Base-by-base conservation (phyloP, 2,113 vertebrate genomes). In the Cromileptes altivelis region DNA sequence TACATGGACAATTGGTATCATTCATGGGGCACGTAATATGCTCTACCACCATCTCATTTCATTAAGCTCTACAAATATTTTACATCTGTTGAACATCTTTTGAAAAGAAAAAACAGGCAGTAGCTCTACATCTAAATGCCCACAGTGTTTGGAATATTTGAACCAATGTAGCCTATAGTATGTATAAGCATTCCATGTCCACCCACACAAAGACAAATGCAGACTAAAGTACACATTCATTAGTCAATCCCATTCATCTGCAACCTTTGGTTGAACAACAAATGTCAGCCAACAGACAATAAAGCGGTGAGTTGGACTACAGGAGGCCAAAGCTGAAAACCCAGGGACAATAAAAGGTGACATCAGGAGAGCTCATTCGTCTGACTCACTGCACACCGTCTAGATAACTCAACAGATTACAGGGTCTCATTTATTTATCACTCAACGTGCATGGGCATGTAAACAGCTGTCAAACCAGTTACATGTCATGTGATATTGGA, bases 231-330 rank as follows among this genome's bases (percentile, higher is more conserved):
- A 42, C 47, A 78, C 74, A 80, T 80, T 78, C 81, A 63, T 72
- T 63, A 47, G 71, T 82, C 58, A 21, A 67, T 30, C 47, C 81
- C 49, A 79, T 84, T 93, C 81, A 88, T 57, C 52, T 61, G 33
- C 58, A 73, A 62, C 68, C 81, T 86, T 65, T 15, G 57, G 50
- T 58, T 71, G 15, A 78, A 81, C 67, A 84, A 82, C 80, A 84
- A 70, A 70, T 80, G 84, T 53, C 82, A 71, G 75, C 60, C 68
- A 73, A 63, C 56, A 30, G 40, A 63, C 55, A 78, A 86, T 83
- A 90, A 85, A 23, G 63, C 58, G 53, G 25, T 9, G 9, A 53
- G 78, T 52, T 63, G 12, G 52, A 55, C 52, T 30, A 13, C 61
- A 61, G 52, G 45, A 64, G 83, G 47, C 78, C 75, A 64, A 27